A percentile compares a stretch with the other conserved stretches of the same genome.
Conservation (phyloP, 2,888 invertebrate genomes). For the Acleris emargana region DNA sequence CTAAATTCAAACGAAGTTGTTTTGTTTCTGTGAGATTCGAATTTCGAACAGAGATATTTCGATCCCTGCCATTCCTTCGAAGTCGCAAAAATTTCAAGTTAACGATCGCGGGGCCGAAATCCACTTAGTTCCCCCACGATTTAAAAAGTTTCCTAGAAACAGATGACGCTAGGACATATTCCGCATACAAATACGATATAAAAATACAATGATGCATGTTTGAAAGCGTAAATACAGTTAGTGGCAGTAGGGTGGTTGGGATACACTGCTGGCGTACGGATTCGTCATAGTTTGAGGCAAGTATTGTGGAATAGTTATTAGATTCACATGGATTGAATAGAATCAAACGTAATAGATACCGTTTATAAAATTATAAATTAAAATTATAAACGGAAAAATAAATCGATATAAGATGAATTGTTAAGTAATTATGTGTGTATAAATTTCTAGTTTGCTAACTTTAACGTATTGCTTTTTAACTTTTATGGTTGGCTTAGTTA, state of each 20-base stretch:
- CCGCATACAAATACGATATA: constrained; percentile 72
- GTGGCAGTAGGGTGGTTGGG: constrained; percentile 39
- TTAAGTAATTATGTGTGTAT: too few species aligned
- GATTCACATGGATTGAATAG: too few species aligned
- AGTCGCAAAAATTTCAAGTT: constrained; percentile 34
- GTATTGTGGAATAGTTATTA: not conserved
- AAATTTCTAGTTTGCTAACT: too few species aligned
- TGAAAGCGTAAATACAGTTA: constrained; percentile 63
- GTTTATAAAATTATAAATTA: too few species aligned
- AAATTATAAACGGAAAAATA: too few species aligned
- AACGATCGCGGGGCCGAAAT: constrained; percentile 45
- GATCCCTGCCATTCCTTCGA: constrained; percentile 16
- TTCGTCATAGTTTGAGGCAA: not conserved
- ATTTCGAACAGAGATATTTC: constrained; percentile 17
- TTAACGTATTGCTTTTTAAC: too few species aligned
- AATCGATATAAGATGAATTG: too few species aligned
- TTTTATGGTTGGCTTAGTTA: too few species aligned
- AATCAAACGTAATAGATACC: too few species aligned
- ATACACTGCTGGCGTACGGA: constrained; percentile 15
- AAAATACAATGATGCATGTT: constrained; percentile 74
- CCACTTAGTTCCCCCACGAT: constrained; percentile 61
- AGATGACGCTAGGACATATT: constrained; percentile 70
- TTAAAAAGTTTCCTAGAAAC: constrained; percentile 72
- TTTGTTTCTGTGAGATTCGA: constrained; percentile 20
- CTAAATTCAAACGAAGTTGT: constrained; percentile 8